These are phyloP conservation scores for Sylvilagus bachmani DNA, from an alignment of 2,113 vertebrate species.

Conservation along the genomic window DNA sequence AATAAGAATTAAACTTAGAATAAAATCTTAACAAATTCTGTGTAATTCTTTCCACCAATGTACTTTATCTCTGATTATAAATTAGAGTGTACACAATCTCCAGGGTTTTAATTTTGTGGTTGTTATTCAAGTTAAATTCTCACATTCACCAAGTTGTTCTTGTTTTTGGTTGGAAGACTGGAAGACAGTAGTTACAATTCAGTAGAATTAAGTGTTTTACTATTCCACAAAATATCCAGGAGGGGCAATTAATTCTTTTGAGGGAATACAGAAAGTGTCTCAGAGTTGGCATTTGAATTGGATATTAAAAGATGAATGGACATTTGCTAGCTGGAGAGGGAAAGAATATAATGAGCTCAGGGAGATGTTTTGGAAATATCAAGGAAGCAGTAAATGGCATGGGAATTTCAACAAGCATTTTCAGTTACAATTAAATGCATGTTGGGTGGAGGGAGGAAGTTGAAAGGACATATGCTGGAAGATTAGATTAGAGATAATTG, in stretches of 20 bases:
- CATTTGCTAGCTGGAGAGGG: background rate
- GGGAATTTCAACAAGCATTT: background rate
- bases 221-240: background rate
- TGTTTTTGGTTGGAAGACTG: background rate
- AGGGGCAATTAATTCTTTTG: background rate
- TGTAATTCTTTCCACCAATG: background rate
- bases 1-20: constrained; percentile 1
- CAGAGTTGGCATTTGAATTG: background rate
- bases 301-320: background rate
- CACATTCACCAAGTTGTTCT: background rate
- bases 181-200: background rate
- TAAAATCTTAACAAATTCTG: background rate
- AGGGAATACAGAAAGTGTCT: background rate
- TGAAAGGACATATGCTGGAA: background rate
- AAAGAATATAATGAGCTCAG: background rate
- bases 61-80: background rate
- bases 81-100: background rate
- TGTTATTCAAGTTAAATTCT: constrained; percentile 11
- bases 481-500: background rate
- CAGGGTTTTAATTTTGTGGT: background rate
- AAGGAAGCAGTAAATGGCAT: background rate
- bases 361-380: background rate
- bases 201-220: background rate
- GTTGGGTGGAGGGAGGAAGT: background rate
- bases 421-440: background rate